Base-by-base conservation (phyloP, 2,113 vertebrate genomes). In the Emydocephalus ijimae region DNA sequence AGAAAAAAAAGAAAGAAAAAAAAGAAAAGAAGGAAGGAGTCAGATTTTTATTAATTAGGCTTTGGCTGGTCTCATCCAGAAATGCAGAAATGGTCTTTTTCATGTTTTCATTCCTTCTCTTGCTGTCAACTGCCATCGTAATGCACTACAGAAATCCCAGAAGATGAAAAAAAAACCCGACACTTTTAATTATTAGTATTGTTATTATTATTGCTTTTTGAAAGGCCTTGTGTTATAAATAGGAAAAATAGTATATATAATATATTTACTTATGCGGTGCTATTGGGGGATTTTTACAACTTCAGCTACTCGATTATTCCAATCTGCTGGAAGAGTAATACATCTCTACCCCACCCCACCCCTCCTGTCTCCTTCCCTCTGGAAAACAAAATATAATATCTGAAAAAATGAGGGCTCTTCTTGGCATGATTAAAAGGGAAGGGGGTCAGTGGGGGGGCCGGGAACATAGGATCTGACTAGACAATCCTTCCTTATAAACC, bases 201-300 rank as follows among this genome's bases (percentile, higher is more conserved):
- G 74, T 74, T 74, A 1, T 81, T 81, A 3, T 81, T 81, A 10
- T 43, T 81, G 74, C 74, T 85, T 56, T 43, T 20, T 50, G 48
- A 57, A 56, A n/a, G 59, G 55, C 57, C 50, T 54, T 26, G 5
- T 43, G 86, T 55, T 64, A 85, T 61, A 87, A 61, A 43, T 54
- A 59, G 29, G 69, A 14, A 29, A 39, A 55, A 88, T 26, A 54
- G 55, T 92, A 64, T 92, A 92, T 64, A 88, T 50, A 91, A 91
- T 92, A 61, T 87, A 91, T 92, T 85, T 64, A 88, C 39, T 43
- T 64, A 34, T 88, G 88, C 64, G 91, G 91, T 92, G 91, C 91
- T 92, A 88, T 43, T 34, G 91, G 57, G 43, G 57, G 3, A 48
- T 45, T 64, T 64, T 64, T 56, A 45, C 7, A 21, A 12, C 45